Conservation (phyloP, 2,888 invertebrate species). For the Argyra leucocephala region DNA sequence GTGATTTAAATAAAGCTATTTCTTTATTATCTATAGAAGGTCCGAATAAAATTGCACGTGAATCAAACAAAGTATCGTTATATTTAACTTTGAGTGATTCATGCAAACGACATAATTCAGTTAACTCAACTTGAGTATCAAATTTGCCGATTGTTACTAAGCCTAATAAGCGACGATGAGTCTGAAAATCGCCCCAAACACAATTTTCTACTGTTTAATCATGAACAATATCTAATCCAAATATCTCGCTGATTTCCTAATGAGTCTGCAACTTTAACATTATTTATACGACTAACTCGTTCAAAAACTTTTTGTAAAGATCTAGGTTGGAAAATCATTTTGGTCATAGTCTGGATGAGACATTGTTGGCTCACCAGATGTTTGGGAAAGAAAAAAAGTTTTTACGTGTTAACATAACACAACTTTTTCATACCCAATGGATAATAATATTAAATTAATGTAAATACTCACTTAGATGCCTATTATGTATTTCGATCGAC, state of each 20-base stretch:
- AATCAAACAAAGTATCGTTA: constrained; percentile 72
- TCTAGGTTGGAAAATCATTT: constrained; percentile 69
- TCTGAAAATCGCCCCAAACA: constrained; percentile 97
- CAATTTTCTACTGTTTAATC: constrained; percentile 90
- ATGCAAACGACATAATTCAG: constrained; percentile 78
- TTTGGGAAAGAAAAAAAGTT: constrained; percentile 78
- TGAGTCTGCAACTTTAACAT: constrained; percentile 72
- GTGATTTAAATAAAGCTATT: neutral
- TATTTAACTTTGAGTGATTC: constrained; percentile 84
- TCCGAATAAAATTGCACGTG: constrained; percentile 76
- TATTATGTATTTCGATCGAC: no score
- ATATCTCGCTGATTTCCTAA: constrained; percentile 67
- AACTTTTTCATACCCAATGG: no score
- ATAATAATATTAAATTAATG: no score
- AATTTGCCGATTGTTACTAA: constrained; percentile 81
- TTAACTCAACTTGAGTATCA: constrained; percentile 71
- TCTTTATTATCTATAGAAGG: constrained; percentile 37
- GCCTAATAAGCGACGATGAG: constrained; percentile 80
- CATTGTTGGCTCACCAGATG: constrained; percentile 80
- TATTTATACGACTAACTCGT: constrained; percentile 65
- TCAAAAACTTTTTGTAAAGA: constrained; percentile 66
- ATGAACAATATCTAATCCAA: constrained; percentile 73
- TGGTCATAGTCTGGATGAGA: constrained; percentile 92
- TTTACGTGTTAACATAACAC: no score
- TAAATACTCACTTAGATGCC: no score